phyloP scores from a whole-genome alignment of 92 coral and sea anemone genomes.

The Montipora capitata region DNA sequence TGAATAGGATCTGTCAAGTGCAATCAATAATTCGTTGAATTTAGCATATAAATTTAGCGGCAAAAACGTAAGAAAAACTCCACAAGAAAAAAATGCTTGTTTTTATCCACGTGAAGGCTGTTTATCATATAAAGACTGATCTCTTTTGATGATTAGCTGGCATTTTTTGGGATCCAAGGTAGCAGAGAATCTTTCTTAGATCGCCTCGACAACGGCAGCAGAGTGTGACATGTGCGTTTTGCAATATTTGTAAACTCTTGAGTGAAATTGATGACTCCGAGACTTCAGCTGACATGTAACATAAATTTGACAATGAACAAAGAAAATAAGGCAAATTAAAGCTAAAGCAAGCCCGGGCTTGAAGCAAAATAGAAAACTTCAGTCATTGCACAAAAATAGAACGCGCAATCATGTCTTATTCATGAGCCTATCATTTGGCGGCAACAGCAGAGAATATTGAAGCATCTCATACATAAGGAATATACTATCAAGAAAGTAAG shows the following conservation, averaged over 20 bases:
- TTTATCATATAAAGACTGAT: not conserved
- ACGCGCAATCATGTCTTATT: constrained; percentile 51
- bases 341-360: not conserved
- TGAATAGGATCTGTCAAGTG: constrained; percentile 43
- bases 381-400: constrained; percentile 35
- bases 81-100: not conserved
- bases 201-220: constrained; percentile 29
- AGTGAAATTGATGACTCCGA: constrained; percentile 30
- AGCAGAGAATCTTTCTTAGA: constrained; percentile 1
- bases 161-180: not conserved
- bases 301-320: constrained; percentile 6
- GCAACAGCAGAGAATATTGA: constrained; percentile 36
- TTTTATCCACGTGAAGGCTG: not conserved
- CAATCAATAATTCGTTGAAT: constrained; percentile 48
- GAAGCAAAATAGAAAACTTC: constrained; percentile 26
- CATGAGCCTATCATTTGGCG: constrained; percentile 51
- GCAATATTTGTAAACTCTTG: constrained; percentile 34
- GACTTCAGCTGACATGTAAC: constrained; percentile 12
- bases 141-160: not conserved
- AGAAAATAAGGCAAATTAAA: not conserved
- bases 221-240: constrained; percentile 46
- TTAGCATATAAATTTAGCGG: constrained; percentile 52
- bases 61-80: constrained; percentile 28
- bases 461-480: constrained; percentile 57
- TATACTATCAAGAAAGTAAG: constrained; percentile 28